phyloP scores from a whole-genome alignment of 1,140 invertebrate genomes.

The Drosophila willistoni region DNA sequence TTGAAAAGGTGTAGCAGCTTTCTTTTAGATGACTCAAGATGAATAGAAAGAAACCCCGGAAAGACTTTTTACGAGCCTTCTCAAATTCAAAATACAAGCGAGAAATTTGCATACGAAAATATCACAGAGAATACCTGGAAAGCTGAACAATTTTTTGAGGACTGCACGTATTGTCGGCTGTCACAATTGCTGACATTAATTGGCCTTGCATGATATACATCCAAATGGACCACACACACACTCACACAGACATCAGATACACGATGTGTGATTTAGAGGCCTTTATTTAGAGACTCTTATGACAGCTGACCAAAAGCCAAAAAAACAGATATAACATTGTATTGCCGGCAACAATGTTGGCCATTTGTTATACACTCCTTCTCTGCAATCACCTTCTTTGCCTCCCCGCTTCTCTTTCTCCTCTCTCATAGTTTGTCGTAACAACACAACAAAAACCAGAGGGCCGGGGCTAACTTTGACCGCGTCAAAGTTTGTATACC shows the following conservation, averaged over 20 bases:
- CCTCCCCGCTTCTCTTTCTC: not conserved
- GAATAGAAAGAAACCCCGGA: not conserved
- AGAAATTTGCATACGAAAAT: conserved; percentile 17
- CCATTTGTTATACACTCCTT: not conserved
- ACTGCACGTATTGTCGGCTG: conserved; percentile 24
- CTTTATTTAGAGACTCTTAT: conserved; percentile 44
- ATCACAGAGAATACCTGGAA: not conserved
- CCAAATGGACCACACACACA: conserved; percentile 47
- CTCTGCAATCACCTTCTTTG: not conserved
- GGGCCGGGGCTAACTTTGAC: too few species aligned
- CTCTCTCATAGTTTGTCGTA: conserved; percentile 31
- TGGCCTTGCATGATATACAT: conserved; percentile 62
- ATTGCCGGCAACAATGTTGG: conserved; percentile 47
- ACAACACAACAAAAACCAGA: not conserved
- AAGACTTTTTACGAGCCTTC: conserved; percentile 15
- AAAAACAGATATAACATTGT: conserved; percentile 34
- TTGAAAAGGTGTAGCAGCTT: not conserved
- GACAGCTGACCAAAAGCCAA: conserved; percentile 45
- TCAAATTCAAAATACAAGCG: conserved; percentile 21
- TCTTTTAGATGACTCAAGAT: conserved; percentile 53
- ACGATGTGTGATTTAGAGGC: not conserved
- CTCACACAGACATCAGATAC: conserved; percentile 35
- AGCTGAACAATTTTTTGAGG: not conserved
- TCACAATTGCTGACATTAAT: conserved; percentile 69
- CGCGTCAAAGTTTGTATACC: too few species aligned